phyloP scores from a whole-genome alignment of 2,797 vertebrate species.

The Adrianichthys oophorus region DNA sequence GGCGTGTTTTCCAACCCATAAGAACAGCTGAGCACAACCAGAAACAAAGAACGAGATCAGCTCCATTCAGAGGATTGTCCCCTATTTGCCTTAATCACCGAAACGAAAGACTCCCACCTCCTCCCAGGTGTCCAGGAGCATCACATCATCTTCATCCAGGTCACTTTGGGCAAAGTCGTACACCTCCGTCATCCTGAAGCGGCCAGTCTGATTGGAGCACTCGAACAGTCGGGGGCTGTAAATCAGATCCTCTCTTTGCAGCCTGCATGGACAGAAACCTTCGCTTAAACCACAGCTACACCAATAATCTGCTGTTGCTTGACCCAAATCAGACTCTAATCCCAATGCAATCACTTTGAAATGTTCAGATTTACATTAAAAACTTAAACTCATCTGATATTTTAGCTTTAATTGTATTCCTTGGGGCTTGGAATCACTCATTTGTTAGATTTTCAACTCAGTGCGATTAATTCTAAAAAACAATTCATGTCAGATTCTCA shows the following conservation, averaged over 20 bases:
- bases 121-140: constrained; percentile 93
- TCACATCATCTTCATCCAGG: constrained; percentile 90
- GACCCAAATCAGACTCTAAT: too few relatives aligned
- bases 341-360: too few relatives aligned
- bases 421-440: too few relatives aligned
- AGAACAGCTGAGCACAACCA: constrained; percentile 78
- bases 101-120: constrained; percentile 76
- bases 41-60: not conserved
- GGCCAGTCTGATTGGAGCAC: constrained; percentile 90
- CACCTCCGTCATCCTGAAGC: constrained; percentile 87
- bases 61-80: too few relatives aligned
- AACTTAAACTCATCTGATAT: too few relatives aligned
- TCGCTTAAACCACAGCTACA: not conserved
- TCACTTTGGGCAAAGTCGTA: constrained; percentile 85
- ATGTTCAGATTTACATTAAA: too few relatives aligned
- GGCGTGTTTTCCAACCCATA: constrained; percentile 86
- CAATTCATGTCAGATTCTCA: too few relatives aligned
- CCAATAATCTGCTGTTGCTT: constrained; percentile 6
- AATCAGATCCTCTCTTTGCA: constrained; percentile 73
- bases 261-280: constrained; percentile 63
- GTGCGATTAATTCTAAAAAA: too few relatives aligned
- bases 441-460: too few relatives aligned
- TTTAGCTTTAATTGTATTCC: too few relatives aligned
- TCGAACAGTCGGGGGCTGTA: constrained; percentile 88
- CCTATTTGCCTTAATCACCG: not conserved